Conservation (phyloP, 2,113 vertebrate species). For the Indicator indicator region DNA sequence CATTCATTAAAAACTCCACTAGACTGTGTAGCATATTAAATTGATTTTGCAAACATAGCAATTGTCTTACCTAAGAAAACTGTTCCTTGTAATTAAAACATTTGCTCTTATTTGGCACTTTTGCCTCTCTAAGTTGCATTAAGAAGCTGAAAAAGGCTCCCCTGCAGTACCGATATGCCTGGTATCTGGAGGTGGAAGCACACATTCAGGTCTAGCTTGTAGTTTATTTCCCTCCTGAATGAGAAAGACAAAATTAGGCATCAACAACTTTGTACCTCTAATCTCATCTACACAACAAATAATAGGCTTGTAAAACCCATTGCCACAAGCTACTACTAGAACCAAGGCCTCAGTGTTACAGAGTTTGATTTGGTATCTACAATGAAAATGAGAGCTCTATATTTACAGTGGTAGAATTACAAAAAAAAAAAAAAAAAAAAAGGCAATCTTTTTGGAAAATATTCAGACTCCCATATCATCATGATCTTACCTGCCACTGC, state of each 20-base stretch:
- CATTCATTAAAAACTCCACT: slow-evolving; percentile 67
- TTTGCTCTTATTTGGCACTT: slow-evolving; percentile 69
- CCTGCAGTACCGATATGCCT: not conserved
- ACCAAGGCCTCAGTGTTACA: not conserved
- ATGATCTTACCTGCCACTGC: not conserved
- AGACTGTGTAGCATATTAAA: slow-evolving; percentile 57
- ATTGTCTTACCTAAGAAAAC: slow-evolving; percentile 68
- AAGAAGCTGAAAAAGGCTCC: slow-evolving; percentile 1
- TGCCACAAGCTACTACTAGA: not conserved
- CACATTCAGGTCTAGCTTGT: not conserved
- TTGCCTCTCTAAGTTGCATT: slow-evolving; percentile 38
- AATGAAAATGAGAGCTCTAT: not conserved
- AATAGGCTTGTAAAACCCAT: not conserved
- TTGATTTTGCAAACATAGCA: slow-evolving; percentile 61
- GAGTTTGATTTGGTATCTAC: not conserved
- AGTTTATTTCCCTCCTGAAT: not conserved
- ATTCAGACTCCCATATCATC: not conserved
- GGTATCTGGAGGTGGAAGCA: not conserved
- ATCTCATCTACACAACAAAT: not conserved
- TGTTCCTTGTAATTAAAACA: slow-evolving; percentile 72
- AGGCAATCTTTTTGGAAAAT: not conserved
- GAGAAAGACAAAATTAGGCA: not conserved
- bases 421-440: not conserved
- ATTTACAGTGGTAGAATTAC: not conserved
- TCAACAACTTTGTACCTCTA: not conserved